Conservation (phyloP, 37 sponge, comb jelly and placozoan species). For the Geodia barretti region DNA sequence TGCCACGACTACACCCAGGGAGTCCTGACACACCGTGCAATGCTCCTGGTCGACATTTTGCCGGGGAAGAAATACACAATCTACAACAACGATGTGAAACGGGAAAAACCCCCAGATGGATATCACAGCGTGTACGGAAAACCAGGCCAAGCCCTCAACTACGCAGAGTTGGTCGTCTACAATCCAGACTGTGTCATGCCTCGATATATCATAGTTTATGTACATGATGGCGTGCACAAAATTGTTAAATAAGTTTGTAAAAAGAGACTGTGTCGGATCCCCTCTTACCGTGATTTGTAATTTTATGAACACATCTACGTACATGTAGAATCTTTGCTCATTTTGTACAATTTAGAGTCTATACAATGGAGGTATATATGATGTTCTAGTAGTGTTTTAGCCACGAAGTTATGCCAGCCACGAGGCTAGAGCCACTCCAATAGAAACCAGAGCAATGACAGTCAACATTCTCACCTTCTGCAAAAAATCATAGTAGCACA, state of each 20-base stretch:
- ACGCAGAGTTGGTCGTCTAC: conserved; percentile 73
- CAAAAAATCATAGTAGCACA: neutral
- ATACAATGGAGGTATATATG: no score
- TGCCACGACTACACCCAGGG: conserved; percentile 88
- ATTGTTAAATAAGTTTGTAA: no score
- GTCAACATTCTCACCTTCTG: conserved; percentile 26
- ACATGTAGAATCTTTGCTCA: no score
- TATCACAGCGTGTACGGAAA: conserved; percentile 69
- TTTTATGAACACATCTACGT: no score
- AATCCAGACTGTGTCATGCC: conserved; percentile 57
- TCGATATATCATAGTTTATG: conserved; percentile 64
- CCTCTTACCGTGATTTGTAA: no score
- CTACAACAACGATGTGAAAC: conserved; percentile 28
- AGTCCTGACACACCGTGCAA: conserved; percentile 43
- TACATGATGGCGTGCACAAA: conserved; percentile 75
- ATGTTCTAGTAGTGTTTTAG: no score
- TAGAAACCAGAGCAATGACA: conserved; percentile 43
- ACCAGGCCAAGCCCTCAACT: conserved; percentile 59
- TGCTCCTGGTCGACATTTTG: conserved; percentile 68
- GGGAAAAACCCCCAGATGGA: conserved; percentile 57
- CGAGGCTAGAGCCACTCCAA: conserved; percentile 48
- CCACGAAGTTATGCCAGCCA: conserved; percentile 37
- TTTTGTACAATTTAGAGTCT: no score
- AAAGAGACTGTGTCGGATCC: no score
- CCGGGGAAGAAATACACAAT: conserved; percentile 58